Base-by-base conservation (phyloP, 2,113 vertebrate species). In the Boulengeromyrus knoepffleri region DNA sequence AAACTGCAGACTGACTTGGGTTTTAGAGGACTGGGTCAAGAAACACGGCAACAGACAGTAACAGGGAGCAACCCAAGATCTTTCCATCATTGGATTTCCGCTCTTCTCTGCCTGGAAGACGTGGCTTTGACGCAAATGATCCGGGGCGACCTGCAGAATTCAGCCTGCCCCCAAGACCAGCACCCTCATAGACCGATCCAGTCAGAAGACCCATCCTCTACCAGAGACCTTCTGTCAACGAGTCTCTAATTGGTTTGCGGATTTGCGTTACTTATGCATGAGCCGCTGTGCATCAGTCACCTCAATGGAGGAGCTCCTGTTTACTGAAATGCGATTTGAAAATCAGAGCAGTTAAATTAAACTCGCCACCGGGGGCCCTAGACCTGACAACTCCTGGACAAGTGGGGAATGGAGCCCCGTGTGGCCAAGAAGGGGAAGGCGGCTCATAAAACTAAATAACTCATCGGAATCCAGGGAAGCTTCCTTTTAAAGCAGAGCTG, bases 191-290 rank as follows among this genome's bases (percentile, higher is more conserved):
- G 49, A 31, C 24, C 49, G 21, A 53, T 24, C n/a, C 49, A 87
- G n/a, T 87, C 9, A 31, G 49, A 87, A 52, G 46, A 3, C 12
- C 85, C 47, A 19, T 53, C 31, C 31, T 36, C 85, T 87, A 53
- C 47, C 15, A 9, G 56, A 8, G 50, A 53, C 85, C 85, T 87
- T 56, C 62, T 56, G 31, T 36, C 47, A 36, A 36, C 7, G 31
- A 2, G 50, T 31, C 50, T 56, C 49, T 53, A 87, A 87, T 87
- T 87, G 50, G 85, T 87, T 24, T 87, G 50, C n/a, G 49, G 85
- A 52, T 87, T 53, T 87, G 85, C 17, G 50, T 87, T 87, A 31
- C 47, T 86, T 86, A 53, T 87, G 85, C 85, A 87, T 87, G 50
- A 56, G 47, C 85, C 17, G 2, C 15, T 36, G 50, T 53, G 49